These are phyloP conservation scores for Ellobius talpinus DNA, from an alignment of 2,113 vertebrate species.

Conservation along the genomic window DNA sequence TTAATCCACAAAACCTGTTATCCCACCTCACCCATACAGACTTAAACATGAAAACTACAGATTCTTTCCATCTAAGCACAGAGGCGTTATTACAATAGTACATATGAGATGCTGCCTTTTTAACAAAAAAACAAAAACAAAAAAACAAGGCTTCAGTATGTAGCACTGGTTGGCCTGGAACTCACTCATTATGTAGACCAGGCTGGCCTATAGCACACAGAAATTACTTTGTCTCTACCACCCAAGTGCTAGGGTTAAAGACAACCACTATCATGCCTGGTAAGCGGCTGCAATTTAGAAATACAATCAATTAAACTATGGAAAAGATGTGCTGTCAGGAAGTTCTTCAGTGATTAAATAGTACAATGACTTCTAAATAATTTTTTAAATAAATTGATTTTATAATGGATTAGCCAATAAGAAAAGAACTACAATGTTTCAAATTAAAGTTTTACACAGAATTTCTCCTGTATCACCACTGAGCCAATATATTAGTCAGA, in stretches of 20 bases:
- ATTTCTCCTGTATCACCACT: not conserved
- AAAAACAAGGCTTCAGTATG: not conserved
- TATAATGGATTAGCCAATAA: not conserved
- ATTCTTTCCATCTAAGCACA: conserved; percentile 5
- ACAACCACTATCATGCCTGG: not conserved
- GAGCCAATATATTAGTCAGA: not conserved
- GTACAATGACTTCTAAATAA: not conserved
- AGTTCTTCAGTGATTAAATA: not conserved
- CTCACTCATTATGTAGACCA: not conserved
- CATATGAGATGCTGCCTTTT: not conserved
- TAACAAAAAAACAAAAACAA: too few species aligned
- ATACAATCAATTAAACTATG: not conserved
- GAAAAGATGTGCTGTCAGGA: not conserved
- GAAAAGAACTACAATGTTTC: not conserved
- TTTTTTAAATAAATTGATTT: not conserved
- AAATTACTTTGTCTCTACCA: not conserved
- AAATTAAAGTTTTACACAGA: not conserved
- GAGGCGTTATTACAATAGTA: not conserved
- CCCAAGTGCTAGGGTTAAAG: not conserved
- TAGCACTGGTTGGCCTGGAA: not conserved
- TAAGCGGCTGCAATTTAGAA: not conserved
- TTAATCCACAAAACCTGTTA: conserved; percentile 11
- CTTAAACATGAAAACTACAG: not conserved
- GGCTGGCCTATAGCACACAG: not conserved
- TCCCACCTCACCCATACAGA: not conserved